Conservation (phyloP, 1,140 invertebrate species). For the Lycorma delicatula region DNA sequence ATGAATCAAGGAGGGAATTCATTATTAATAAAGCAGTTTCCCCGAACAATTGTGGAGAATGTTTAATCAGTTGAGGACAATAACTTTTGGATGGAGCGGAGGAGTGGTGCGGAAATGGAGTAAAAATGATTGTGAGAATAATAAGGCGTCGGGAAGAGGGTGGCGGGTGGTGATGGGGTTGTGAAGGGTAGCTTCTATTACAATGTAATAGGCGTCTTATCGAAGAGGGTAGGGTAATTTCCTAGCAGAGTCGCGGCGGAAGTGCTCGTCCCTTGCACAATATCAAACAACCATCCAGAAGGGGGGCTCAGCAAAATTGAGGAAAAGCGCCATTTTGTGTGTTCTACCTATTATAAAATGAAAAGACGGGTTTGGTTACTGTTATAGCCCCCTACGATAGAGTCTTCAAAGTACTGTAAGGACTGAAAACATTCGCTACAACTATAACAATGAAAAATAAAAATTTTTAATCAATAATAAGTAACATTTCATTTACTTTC, state of each 20-base stretch:
- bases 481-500: too few species aligned
- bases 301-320: conserved; percentile 5
- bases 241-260: conserved; percentile 4
- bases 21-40: conserved; percentile 7
- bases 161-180: not conserved
- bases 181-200: not conserved
- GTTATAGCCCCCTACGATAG: conserved; percentile 6
- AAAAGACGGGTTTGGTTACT: conserved; percentile 12
- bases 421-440: conserved; percentile 1
- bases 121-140: conserved; percentile 7
- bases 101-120: not conserved
- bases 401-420: not conserved
- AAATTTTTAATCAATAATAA: too few species aligned
- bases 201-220: conserved; percentile 13
- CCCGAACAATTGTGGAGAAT: conserved; percentile 7
- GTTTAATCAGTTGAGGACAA: conserved; percentile 6
- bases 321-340: conserved; percentile 15
- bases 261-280: not conserved
- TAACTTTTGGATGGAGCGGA: not conserved
- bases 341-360: conserved; percentile 13
- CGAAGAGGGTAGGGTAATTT: conserved; percentile 9
- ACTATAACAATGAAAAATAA: too few species aligned
- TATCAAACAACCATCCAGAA: not conserved
- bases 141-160: not conserved
- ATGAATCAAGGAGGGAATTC: conserved; percentile 4